Evolutionary conservation across 2,888 invertebrate species (phyloP).

Genomic region (Exephanes ischioxanthus): DNA sequence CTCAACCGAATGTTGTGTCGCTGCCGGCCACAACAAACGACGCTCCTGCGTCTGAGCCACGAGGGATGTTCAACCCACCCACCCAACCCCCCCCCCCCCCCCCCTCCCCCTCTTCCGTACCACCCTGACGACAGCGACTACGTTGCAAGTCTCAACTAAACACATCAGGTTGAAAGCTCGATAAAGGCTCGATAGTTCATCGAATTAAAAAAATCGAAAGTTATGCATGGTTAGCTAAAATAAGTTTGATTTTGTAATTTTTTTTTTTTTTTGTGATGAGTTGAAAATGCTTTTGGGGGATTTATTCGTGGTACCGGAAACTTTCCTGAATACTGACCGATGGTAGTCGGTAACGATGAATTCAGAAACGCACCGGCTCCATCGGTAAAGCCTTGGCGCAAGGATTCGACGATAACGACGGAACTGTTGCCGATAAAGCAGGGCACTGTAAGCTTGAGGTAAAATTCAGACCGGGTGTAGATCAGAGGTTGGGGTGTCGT

Average conservation of each 20-base stretch:
- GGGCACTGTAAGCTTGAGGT: neutral
- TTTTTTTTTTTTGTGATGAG: neutral
- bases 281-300: neutral
- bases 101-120: neutral
- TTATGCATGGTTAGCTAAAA: neutral
- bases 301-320: neutral
- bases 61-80: slow-evolving; percentile 66
- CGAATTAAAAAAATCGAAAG: too few relatives aligned
- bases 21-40: slow-evolving; percentile 74
- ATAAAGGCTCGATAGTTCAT: slow-evolving; percentile 18
- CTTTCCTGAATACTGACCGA: neutral
- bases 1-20: slow-evolving; percentile 74
- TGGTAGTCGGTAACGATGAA: neutral
- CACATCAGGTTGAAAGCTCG: slow-evolving; percentile 7
- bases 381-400: neutral
- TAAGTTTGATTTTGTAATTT: neutral
- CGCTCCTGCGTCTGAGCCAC: slow-evolving; percentile 68
- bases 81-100: neutral
- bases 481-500: neutral
- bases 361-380: neutral
- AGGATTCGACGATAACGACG: neutral
- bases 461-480: neutral
- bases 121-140: slow-evolving; percentile 55
- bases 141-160: slow-evolving; percentile 38
- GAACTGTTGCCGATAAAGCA: slow-evolving; percentile 3